A percentile compares a stretch with the other conserved stretches of the same genome.
These are phyloP conservation scores for Neocrepidodera transversa DNA, from an alignment of 2,888 invertebrate genomes.

Conservation along the genomic window DNA sequence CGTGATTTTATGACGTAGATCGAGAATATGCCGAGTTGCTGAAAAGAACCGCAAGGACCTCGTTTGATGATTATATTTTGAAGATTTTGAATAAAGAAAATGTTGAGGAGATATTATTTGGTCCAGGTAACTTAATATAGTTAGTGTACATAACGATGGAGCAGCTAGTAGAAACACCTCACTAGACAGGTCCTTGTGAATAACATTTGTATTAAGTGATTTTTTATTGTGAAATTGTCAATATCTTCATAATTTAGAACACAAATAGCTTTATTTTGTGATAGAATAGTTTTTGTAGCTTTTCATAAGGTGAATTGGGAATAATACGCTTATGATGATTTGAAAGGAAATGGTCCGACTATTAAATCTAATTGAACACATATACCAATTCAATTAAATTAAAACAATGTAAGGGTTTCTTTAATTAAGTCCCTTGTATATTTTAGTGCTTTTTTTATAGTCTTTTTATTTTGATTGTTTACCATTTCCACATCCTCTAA, in stretches of 20 bases:
- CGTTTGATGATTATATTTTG: constrained; percentile 51
- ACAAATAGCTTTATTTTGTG: neutral
- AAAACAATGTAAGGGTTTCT: constrained; percentile 5
- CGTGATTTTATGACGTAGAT: constrained; percentile 45
- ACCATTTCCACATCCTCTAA: neutral
- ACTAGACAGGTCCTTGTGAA: constrained; percentile 41
- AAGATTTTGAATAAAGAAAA: constrained; percentile 44
- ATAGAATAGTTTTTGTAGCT: constrained; percentile 9
- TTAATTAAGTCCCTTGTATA: neutral
- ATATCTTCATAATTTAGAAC: constrained; percentile 12
- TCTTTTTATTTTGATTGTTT: neutral
- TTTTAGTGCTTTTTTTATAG: neutral
- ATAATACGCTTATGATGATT: no score
- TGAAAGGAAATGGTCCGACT: neutral
- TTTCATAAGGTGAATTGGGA: constrained; percentile 4
- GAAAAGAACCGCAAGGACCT: constrained; percentile 48
- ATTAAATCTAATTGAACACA: no score
- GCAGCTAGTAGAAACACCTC: constrained; percentile 29
- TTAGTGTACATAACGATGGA: constrained; percentile 23
- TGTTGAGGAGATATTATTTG: constrained; percentile 36
- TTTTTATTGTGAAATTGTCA: constrained; percentile 13
- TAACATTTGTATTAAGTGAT: constrained; percentile 24
- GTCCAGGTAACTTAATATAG: constrained; percentile 29
- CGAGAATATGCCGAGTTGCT: constrained; percentile 49
- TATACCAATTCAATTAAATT: neutral